Evolutionary conservation across 2,888 invertebrate genomes (phyloP), one percentile per base, ranked within the genome.

Genomic region (Rotaria magnacalcarata): DNA sequence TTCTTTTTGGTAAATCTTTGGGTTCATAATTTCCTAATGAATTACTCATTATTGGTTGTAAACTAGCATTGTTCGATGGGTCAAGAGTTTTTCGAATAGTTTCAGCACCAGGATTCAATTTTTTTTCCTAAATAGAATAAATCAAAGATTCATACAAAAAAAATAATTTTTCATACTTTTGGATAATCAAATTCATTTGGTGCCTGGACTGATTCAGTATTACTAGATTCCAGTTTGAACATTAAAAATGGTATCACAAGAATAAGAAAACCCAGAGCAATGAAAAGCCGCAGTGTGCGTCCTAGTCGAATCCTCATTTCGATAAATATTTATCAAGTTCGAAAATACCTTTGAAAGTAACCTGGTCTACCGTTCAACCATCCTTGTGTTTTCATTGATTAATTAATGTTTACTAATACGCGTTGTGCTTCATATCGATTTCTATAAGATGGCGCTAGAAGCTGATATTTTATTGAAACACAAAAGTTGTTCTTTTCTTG

Each of bases 1-100:
- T 86, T 34, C 87, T 88, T 0, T 86, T 87, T 41, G 88, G 87
- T 41, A 88, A 88, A 10, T 89, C 91, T 88, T 92, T 93, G 0
- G 95, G 95, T 90, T 98, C 98, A 91, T 95, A 97, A 91, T 97
- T 97, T 21, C 93, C 92, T 11, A 90, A 88, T 5, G 89, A 88
- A 8, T 90, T 90, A n/a, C 88, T 90, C 86, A 91, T 90, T 2
- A 90, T 88, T 24, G 91, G 88, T 86, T 88, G 88, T 67, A 67
- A 67, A 34, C 19, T 67, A 34, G 19, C 14, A 19, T 19, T 34
- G 4, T 2, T 19, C 0, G 14, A 67, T 19, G 89, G 89, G 10
- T 89, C 89, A 87, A 34, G 88, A 88, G 5, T 84, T 87, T 56
- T 41, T 41, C 5, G 16, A 7, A 85, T 84, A 41, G 2, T 47